Conservation (phyloP, 30 jellyfish, hydroid and myxozoan species). For the Phacellophora camtschatica region DNA sequence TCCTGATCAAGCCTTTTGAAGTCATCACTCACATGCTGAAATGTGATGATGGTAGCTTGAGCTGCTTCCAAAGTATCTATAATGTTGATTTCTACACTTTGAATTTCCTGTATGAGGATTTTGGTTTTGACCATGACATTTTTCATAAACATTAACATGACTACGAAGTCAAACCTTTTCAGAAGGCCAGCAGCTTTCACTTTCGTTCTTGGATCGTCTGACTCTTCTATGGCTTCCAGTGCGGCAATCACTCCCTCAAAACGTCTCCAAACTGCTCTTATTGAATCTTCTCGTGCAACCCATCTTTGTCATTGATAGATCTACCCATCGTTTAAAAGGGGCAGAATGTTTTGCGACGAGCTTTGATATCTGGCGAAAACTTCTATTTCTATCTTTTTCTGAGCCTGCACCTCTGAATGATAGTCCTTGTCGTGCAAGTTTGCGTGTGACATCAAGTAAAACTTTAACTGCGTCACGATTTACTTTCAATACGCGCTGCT, state of each 20-base stretch:
- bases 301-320: too few species aligned
- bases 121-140: neutral
- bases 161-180: constrained; percentile 26
- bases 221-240: neutral
- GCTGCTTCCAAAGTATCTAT: constrained; percentile 27
- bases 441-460: constrained; percentile 14
- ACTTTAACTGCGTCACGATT: constrained; percentile 3
- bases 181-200: neutral
- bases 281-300: constrained; percentile 29
- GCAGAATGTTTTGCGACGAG: constrained; percentile 50
- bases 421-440: constrained; percentile 46
- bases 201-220: neutral
- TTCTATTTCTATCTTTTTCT: constrained; percentile 26
- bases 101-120: constrained; percentile 6
- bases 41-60: constrained; percentile 30
- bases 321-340: too few species aligned
- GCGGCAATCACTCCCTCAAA: constrained; percentile 20
- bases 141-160: neutral
- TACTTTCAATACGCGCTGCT: neutral
- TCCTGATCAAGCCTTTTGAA: constrained; percentile 12
- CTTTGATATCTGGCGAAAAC: constrained; percentile 7
- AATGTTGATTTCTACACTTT: constrained; percentile 9
- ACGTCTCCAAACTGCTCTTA: neutral
- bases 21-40: neutral
- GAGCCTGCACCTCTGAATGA: constrained; percentile 40